Conservation (phyloP, 1,140 invertebrate genomes). For the Cotesia chilonis region DNA sequence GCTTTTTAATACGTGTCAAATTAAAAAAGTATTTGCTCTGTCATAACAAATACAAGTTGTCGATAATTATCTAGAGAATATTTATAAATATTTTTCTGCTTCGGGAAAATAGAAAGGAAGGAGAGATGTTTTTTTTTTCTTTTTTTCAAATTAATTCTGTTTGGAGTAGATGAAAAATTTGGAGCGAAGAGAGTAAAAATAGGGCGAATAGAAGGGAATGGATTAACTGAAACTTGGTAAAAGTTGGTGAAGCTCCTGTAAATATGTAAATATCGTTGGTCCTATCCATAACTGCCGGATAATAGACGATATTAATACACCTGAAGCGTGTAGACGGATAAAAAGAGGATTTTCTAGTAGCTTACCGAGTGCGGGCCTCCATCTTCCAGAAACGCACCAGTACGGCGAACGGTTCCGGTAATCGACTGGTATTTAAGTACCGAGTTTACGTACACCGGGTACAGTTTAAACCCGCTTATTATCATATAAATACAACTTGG, state of each 20-base stretch:
- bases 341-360: constrained; percentile 24
- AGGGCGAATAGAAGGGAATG: constrained; percentile 37
- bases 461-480: constrained; percentile 67
- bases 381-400: constrained; percentile 8
- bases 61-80: background rate
- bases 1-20: background rate
- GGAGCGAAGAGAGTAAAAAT: background rate
- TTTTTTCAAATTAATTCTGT: no score
- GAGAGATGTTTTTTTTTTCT: no score
- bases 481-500: constrained; percentile 68
- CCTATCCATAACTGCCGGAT: constrained; percentile 13
- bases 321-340: constrained; percentile 35
- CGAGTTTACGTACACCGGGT: constrained; percentile 63
- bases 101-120: background rate
- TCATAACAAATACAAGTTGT: background rate
- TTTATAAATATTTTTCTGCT: background rate
- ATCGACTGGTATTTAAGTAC: constrained; percentile 65
- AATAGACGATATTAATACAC: constrained; percentile 37
- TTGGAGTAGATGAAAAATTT: no score
- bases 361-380: constrained; percentile 32
- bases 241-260: constrained; percentile 45
- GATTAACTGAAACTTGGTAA: constrained; percentile 53
- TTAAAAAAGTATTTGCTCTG: background rate
- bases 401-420: constrained; percentile 44
- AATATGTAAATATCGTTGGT: constrained; percentile 39